Conservation (phyloP, 2,113 vertebrate genomes). For the Brachyhypopomus occidentalis region DNA sequence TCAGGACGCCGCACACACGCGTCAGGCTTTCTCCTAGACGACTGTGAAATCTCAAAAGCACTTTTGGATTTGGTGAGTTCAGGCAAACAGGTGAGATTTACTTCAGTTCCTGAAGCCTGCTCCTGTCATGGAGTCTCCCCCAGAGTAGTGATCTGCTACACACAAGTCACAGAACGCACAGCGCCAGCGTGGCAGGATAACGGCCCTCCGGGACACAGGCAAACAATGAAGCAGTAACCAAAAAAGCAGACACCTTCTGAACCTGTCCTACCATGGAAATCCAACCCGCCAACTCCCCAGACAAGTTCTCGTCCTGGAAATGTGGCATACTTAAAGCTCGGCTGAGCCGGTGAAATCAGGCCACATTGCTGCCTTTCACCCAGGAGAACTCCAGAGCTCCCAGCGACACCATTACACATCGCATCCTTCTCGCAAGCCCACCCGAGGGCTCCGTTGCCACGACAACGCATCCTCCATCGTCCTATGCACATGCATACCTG, state of each 20-base stretch:
- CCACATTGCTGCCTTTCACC: constrained; percentile 35
- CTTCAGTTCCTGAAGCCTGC: too few relatives aligned
- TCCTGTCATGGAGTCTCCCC: too few relatives aligned
- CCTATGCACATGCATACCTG: constrained; percentile 59
- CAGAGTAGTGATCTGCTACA: not conserved
- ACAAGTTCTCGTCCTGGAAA: constrained; percentile 43
- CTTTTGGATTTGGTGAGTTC: too few relatives aligned
- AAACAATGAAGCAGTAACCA: not conserved
- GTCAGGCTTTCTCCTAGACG: not conserved
- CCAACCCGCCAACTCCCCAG: constrained; percentile 18
- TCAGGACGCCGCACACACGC: too few relatives aligned
- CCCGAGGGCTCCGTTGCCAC: constrained; percentile 69
- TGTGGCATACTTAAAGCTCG: constrained; percentile 47
- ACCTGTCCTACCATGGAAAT: constrained; percentile 5
- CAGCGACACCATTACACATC: constrained; percentile 50
- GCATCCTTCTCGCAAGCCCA: constrained; percentile 58
- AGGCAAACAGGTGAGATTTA: too few relatives aligned
- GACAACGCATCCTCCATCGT: constrained; percentile 66
- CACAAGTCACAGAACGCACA: not conserved
- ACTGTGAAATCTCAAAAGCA: not conserved
- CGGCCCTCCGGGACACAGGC: not conserved
- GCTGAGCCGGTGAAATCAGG: constrained; percentile 40
- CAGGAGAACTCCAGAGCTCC: constrained; percentile 43
- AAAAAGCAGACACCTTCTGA: not conserved
- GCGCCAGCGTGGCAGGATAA: not conserved